Evolutionary conservation across 2,113 vertebrate species (phyloP).

Genomic region (Donacobius atricapilla): DNA sequence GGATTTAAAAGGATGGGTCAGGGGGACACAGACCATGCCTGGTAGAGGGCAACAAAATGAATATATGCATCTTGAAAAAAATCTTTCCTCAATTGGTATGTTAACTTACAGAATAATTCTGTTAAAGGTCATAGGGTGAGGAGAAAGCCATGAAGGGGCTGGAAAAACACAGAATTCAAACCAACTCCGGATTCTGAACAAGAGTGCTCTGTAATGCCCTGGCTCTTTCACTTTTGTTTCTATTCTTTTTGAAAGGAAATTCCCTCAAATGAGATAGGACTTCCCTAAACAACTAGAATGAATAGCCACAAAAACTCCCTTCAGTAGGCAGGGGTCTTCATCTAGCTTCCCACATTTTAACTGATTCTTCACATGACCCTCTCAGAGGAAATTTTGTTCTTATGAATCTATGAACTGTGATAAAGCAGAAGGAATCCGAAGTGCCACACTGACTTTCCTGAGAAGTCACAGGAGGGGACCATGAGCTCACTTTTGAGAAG

Average conservation of each 20-base stretch:
- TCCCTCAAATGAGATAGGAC: neutral
- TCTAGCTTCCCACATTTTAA: neutral
- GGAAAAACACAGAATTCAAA: neutral
- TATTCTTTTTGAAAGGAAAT: neutral
- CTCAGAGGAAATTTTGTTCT: neutral
- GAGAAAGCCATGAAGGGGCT: neutral
- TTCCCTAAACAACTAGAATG: neutral
- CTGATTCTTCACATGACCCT: neutral
- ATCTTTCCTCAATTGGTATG: neutral
- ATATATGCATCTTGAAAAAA: neutral
- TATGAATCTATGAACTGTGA: neutral
- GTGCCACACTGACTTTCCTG: neutral
- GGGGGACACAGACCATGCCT: neutral
- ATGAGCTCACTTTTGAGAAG: conserved; percentile 12
- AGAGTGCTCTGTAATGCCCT: neutral
- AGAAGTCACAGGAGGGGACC: neutral
- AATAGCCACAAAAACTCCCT: neutral
- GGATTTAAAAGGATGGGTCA: neutral
- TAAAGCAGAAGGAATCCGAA: neutral
- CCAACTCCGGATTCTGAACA: neutral
- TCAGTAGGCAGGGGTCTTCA: neutral
- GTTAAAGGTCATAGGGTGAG: neutral
- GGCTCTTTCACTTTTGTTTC: conserved; percentile 31
- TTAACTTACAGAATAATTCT: neutral
- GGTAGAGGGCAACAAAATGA: neutral